phyloP scores from a whole-genome alignment of 2,113 vertebrate genomes.

The Catagonus wagneri region DNA sequence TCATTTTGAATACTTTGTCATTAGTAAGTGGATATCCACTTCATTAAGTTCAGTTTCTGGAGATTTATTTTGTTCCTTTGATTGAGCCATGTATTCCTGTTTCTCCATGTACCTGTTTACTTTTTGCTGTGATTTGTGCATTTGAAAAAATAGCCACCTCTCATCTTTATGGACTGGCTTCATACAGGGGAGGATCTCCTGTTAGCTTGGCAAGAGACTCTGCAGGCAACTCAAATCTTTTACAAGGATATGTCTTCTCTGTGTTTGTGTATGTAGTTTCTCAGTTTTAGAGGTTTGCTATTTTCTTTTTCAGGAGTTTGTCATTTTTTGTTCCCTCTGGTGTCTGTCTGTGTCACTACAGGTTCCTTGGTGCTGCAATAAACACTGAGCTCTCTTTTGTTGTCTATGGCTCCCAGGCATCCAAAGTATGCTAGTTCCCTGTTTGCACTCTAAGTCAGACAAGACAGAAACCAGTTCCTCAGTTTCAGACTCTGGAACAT shows the following conservation, averaged over 20 bases:
- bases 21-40: neutral
- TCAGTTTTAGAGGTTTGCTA: neutral
- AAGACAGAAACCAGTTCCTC: neutral
- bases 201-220: neutral
- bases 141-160: neutral
- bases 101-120: neutral
- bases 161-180: neutral
- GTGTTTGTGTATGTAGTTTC: neutral
- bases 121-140: neutral
- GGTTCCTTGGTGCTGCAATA: neutral
- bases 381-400: neutral
- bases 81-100: neutral
- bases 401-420: neutral
- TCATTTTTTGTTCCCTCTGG: neutral
- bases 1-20: conserved; percentile 13
- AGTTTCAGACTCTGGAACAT: neutral
- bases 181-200: neutral
- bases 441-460: neutral
- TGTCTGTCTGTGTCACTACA: neutral
- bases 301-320: neutral
- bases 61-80: conserved; percentile 36
- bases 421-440: neutral
- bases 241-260: neutral
- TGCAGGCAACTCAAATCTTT: neutral
- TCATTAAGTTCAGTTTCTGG: neutral